Evolutionary conservation across 2,888 invertebrate species (phyloP).

Genomic region (Euphydryas editha): DNA sequence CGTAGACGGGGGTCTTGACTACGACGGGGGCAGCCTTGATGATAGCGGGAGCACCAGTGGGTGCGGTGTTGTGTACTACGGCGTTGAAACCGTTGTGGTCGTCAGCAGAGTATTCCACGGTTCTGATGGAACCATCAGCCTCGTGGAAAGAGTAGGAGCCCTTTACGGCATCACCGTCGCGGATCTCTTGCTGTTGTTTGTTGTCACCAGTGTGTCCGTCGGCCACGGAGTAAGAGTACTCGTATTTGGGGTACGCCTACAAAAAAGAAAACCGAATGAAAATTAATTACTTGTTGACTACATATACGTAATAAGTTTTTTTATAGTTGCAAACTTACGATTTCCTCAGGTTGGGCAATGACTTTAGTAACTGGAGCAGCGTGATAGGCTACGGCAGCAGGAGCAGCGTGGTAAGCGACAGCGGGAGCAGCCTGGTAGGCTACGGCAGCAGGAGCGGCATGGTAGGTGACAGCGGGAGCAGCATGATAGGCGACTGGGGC

Average conservation of each 20-base stretch:
- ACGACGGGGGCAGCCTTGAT: slow-evolving; percentile 61
- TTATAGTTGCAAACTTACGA: slow-evolving; percentile 35
- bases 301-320: neutral
- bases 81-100: slow-evolving; percentile 75
- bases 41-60: slow-evolving; percentile 59
- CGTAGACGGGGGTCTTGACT: slow-evolving; percentile 68
- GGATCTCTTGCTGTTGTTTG: slow-evolving; percentile 75
- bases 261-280: neutral
- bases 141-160: slow-evolving; percentile 78
- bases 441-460: slow-evolving; percentile 49
- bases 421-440: slow-evolving; percentile 47
- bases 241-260: slow-evolving; percentile 63
- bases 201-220: slow-evolving; percentile 80
- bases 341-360: slow-evolving; percentile 51
- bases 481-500: slow-evolving; percentile 55
- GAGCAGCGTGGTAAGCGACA: slow-evolving; percentile 50
- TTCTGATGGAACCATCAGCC: slow-evolving; percentile 77
- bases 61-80: slow-evolving; percentile 65
- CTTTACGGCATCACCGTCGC: slow-evolving; percentile 78
- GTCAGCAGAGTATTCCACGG: slow-evolving; percentile 78
- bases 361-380: slow-evolving; percentile 43
- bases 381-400: slow-evolving; percentile 50
- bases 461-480: slow-evolving; percentile 50
- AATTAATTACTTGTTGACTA: neutral
- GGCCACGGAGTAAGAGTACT: slow-evolving; percentile 77